Evolutionary conservation across 2,888 invertebrate genomes (phyloP), one percentile per base, ranked within the genome.

Genomic region (Chromoteleia sp.): DNA sequence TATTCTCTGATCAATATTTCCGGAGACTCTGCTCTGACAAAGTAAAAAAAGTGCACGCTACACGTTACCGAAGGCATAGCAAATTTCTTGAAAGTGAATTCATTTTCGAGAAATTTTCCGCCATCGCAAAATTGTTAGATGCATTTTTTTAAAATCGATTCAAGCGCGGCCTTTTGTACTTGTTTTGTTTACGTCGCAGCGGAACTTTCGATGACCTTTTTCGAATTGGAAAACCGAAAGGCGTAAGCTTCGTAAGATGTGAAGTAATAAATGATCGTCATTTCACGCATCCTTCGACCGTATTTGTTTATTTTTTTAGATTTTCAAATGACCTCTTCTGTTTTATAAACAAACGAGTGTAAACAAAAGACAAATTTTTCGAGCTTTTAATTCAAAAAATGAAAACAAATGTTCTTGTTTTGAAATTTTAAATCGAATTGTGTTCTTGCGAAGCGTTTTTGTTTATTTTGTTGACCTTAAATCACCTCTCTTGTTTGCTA

Each of bases 41-140:
- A 74, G 63, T 74, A 74, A 74, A 74, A 36, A 56, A 36, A 56
- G 36, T 65, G 65, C 65, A 12, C 58, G 30, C 15, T 17, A 56
- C 21, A 17, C 75, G 58, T 58, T 75, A 67, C 67, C 15, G 50
- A 67, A 41, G 59, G 56, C 39, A 52, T 45, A 76, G 76, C 61
- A 76, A 76, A 76, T 68, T 76, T 68, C 59, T 76, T 59, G 29
- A 58, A 48, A 75, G 75, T 67, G 29, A 52, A 75, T 67, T 67
- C 67, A 75, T 67, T 75, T 75, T 59, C 48, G 41, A 75, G 17
- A 59, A 58, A 41, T 50, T 43, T 59, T 19, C 17, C 14, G 17
- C 12, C 41, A 63, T 56, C 36, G 43, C n/a, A 67, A 67, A 29
- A 67, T 41, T 50, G 58, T 30, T 29, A 29, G 52, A 58, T 59